These are phyloP conservation scores for Aphidoletes aphidimyza DNA, from an alignment of 2,888 invertebrate species.

Conservation along the genomic window DNA sequence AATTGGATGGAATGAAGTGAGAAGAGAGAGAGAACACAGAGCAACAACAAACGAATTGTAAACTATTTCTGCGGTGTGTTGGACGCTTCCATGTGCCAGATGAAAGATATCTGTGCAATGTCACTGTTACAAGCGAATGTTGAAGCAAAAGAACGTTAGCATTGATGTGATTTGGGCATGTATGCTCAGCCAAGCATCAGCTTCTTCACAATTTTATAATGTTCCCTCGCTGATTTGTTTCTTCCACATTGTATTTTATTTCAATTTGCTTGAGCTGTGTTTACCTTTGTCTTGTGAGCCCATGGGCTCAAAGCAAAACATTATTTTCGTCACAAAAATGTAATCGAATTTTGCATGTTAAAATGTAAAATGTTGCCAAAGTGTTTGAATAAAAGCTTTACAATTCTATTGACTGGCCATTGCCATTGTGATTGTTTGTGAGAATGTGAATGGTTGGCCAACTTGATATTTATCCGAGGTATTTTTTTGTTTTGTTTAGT, in stretches of 20 bases:
- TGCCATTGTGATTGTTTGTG: too few species aligned
- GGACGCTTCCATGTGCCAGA: constrained; percentile 14
- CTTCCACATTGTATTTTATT: not conserved
- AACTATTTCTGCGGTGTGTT: not conserved
- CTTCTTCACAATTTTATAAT: not conserved
- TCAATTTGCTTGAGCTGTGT: constrained; percentile 17
- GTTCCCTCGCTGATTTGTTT: not conserved
- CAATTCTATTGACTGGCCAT: not conserved
- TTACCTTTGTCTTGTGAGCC: constrained; percentile 8
- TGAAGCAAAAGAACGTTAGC: constrained; percentile 31
- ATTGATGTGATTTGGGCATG: constrained; percentile 52
- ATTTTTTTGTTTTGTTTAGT: not conserved
- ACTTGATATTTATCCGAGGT: too few species aligned
- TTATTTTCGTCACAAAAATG: too few species aligned
- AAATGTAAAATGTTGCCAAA: too few species aligned
- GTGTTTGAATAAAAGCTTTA: not conserved
- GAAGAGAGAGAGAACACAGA: not conserved
- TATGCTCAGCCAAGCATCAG: constrained; percentile 5
- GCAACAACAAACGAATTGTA: not conserved
- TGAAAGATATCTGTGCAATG: constrained; percentile 29
- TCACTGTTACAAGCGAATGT: not conserved
- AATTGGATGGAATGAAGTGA: not conserved
- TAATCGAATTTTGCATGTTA: too few species aligned
- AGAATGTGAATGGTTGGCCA: too few species aligned
- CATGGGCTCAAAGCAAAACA: too few species aligned